A percentile compares a stretch with the other conserved stretches of the same genome.
These are phyloP conservation scores for Drosophila nannoptera DNA, from an alignment of 1,140 invertebrate genomes.

Conservation along the genomic window DNA sequence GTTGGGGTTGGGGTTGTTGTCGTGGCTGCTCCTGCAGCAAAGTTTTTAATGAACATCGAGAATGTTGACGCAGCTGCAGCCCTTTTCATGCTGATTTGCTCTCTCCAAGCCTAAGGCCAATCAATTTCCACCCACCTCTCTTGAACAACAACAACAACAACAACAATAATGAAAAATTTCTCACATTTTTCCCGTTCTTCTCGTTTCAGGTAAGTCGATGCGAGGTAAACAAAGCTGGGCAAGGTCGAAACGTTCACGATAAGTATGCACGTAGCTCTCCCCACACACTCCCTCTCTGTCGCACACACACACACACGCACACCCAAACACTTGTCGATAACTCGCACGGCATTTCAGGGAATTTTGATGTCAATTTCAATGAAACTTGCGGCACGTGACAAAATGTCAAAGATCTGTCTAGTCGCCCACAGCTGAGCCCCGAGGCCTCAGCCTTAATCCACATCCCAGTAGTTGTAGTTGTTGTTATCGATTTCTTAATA, in stretches of 20 bases:
- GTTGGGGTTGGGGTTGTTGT: slow-evolving; percentile 5
- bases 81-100: slow-evolving; percentile 23
- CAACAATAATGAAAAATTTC: no score
- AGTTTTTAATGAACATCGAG: slow-evolving; percentile 64
- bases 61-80: slow-evolving; percentile 5
- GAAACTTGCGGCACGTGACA: slow-evolving; percentile 64
- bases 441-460: slow-evolving; percentile 8
- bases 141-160: slow-evolving; percentile 38
- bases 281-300: no score
- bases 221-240: slow-evolving; percentile 19
- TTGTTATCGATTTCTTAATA: slow-evolving; percentile 52
- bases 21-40: slow-evolving; percentile 13
- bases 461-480: slow-evolving; percentile 1
- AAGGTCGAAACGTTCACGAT: slow-evolving; percentile 34
- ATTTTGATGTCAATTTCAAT: slow-evolving; percentile 61
- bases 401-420: slow-evolving; percentile 43
- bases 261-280: slow-evolving; percentile 38
- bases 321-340: slow-evolving; percentile 6
- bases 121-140: slow-evolving; percentile 18
- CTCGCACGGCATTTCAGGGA: slow-evolving; percentile 26
- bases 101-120: slow-evolving; percentile 20
- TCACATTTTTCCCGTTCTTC: slow-evolving; percentile 14
- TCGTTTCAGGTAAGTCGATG: slow-evolving; percentile 67
- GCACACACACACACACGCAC: slow-evolving; percentile 10
- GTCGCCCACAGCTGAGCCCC: slow-evolving; percentile 1